These are phyloP conservation scores for Chromoteleia sp. DNA, from an alignment of 2,888 invertebrate species.

Conservation along the genomic window DNA sequence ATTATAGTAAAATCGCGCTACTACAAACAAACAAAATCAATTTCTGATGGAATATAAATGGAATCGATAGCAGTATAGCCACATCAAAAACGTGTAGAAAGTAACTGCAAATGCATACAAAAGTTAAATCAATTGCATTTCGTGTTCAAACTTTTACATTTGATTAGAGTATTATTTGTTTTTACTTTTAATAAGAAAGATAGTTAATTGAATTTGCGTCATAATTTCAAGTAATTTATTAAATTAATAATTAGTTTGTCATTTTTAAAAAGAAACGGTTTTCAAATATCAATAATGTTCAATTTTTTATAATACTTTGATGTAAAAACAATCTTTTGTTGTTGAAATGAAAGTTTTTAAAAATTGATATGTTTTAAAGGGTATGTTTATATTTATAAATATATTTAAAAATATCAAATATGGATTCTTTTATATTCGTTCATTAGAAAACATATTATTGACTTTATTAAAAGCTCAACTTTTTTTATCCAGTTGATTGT, in stretches of 20 bases:
- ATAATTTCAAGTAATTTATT: too few species aligned
- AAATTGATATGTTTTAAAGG: too few species aligned
- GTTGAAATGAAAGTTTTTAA: too few species aligned
- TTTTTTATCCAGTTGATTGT: background rate
- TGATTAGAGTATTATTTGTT: slow-evolving; percentile 11
- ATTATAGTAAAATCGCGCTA: slow-evolving; percentile 38
- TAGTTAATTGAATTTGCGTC: too few species aligned
- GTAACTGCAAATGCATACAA: slow-evolving; percentile 43
- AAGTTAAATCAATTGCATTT: slow-evolving; percentile 42
- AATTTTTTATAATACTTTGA: too few species aligned
- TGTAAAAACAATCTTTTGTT: too few species aligned
- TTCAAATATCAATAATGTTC: too few species aligned
- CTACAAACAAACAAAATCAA: slow-evolving; percentile 32
- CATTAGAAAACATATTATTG: background rate
- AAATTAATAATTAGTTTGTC: background rate
- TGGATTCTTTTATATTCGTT: too few species aligned
- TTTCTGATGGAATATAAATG: slow-evolving; percentile 38
- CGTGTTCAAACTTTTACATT: slow-evolving; percentile 28
- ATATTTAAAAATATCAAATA: too few species aligned
- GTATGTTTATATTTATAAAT: too few species aligned
- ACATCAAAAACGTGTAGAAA: slow-evolving; percentile 49
- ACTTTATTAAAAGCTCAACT: background rate
- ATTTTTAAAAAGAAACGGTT: too few species aligned
- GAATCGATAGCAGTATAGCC: slow-evolving; percentile 33
- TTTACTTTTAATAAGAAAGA: slow-evolving; percentile 19